Percentiles rank a stretch among this genome's conserved stretches.
Conservation (phyloP, 2,113 vertebrate genomes). For the Furnarius figulus region DNA sequence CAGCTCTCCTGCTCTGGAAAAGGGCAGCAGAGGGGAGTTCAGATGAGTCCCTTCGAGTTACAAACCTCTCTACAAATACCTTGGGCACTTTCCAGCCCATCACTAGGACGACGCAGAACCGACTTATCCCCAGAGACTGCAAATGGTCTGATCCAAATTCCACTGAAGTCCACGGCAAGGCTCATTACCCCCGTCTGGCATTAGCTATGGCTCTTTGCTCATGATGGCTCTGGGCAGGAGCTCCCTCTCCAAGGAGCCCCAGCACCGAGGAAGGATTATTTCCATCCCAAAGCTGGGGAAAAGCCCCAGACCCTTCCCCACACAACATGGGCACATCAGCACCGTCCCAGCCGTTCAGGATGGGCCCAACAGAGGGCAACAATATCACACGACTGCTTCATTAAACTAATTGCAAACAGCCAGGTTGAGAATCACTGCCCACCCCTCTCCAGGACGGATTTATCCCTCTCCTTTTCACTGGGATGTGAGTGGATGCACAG, state of each 20-base stretch:
- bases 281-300: background rate
- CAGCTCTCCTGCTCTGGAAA: background rate
- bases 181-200: constrained; percentile 48
- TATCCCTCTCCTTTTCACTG: background rate
- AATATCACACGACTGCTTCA: background rate
- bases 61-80: background rate
- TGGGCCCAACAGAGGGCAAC: constrained; percentile 61
- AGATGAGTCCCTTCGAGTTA: fast-evolving
- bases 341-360: background rate
- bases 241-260: background rate
- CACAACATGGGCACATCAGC: fast-evolving
- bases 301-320: background rate
- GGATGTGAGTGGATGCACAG: fast-evolving
- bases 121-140: constrained; percentile 6
- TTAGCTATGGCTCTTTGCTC: constrained; percentile 35
- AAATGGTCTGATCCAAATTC: constrained; percentile 44
- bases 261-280: fast-evolving
- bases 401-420: background rate
- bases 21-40: background rate
- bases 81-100: background rate
- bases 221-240: background rate
- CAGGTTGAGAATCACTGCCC: background rate
- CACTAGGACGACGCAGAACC: background rate
- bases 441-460: background rate
- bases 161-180: constrained; percentile 2